Percentiles rank a stretch among this genome's conserved stretches.
Evolutionary conservation across 2,888 invertebrate species (phyloP).

Genomic region (Melikaiella ostensackeni): DNA sequence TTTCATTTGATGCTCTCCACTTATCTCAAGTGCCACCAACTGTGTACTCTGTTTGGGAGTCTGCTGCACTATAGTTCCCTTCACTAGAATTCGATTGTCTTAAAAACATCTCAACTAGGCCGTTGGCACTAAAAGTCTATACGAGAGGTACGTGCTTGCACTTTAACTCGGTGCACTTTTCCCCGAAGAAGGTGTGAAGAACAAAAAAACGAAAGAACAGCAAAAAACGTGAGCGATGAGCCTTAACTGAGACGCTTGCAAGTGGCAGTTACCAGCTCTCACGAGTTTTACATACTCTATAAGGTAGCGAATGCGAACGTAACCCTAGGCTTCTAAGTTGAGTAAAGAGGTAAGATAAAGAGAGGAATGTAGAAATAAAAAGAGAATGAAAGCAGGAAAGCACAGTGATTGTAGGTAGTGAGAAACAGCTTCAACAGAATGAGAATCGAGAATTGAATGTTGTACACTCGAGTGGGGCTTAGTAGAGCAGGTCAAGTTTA

Average conservation of each 20-base stretch:
- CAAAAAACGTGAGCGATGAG: constrained; percentile 27
- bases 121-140: constrained; percentile 1
- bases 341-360: constrained; percentile 9
- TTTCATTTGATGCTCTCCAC: neutral
- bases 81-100: constrained; percentile 20
- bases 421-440: constrained; percentile 46
- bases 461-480: constrained; percentile 55
- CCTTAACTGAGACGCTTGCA: constrained; percentile 32
- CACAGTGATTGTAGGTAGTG: neutral
- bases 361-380: constrained; percentile 7
- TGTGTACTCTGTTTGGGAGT: neutral
- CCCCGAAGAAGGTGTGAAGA: constrained; percentile 53
- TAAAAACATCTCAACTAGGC: constrained; percentile 29
- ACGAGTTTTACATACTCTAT: constrained; percentile 57
- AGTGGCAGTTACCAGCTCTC: constrained; percentile 16
- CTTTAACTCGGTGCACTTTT: constrained; percentile 57
- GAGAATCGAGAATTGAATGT: constrained; percentile 56
- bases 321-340: constrained; percentile 6
- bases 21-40: neutral
- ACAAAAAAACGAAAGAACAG: constrained; percentile 45
- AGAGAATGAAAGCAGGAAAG: neutral
- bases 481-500: constrained; percentile 62
- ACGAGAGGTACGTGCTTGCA: constrained; percentile 51
- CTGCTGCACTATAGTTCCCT: neutral
- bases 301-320: constrained; percentile 44